These are phyloP conservation scores for Heliconius eleuchia DNA, from an alignment of 1,140 invertebrate genomes.

Conservation along the genomic window DNA sequence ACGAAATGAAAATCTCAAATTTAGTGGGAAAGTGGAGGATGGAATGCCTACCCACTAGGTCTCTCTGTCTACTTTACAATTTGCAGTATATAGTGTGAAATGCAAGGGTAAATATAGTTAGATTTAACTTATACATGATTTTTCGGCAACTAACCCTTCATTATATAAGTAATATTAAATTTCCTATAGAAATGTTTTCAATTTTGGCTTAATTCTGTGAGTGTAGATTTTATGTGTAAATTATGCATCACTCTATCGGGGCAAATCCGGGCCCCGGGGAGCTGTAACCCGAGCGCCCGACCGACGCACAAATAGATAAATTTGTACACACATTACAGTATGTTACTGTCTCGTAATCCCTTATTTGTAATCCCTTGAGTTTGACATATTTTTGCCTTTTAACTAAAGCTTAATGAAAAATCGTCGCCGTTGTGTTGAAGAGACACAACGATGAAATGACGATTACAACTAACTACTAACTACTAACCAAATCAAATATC, in stretches of 20 bases:
- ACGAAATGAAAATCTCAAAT: too few relatives aligned
- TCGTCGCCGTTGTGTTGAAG: too few relatives aligned
- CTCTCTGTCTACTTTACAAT: too few relatives aligned
- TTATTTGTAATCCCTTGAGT: conserved; percentile 10
- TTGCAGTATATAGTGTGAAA: too few relatives aligned
- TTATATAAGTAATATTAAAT: neutral
- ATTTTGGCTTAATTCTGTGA: neutral
- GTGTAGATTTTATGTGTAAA: conserved; percentile 14
- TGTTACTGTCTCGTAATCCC: conserved; percentile 34
- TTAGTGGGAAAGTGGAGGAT: too few relatives aligned
- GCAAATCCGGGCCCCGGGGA: conserved; percentile 46
- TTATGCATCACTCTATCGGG: conserved; percentile 35
- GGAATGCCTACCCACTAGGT: too few relatives aligned
- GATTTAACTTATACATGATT: too few relatives aligned
- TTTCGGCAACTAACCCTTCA: too few relatives aligned
- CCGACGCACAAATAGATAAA: conserved; percentile 69
- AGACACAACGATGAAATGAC: too few relatives aligned
- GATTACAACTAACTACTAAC: too few relatives aligned
- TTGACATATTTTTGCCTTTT: neutral
- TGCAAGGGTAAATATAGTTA: too few relatives aligned
- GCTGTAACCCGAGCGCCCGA: conserved; percentile 21
- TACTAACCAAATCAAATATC: too few relatives aligned
- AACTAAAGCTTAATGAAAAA: neutral
- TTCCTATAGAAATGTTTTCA: neutral
- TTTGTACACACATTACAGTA: conserved; percentile 70